These are phyloP conservation scores for Drosophila quadrilineata DNA, from an alignment of 1,140 invertebrate genomes.

Conservation along the genomic window DNA sequence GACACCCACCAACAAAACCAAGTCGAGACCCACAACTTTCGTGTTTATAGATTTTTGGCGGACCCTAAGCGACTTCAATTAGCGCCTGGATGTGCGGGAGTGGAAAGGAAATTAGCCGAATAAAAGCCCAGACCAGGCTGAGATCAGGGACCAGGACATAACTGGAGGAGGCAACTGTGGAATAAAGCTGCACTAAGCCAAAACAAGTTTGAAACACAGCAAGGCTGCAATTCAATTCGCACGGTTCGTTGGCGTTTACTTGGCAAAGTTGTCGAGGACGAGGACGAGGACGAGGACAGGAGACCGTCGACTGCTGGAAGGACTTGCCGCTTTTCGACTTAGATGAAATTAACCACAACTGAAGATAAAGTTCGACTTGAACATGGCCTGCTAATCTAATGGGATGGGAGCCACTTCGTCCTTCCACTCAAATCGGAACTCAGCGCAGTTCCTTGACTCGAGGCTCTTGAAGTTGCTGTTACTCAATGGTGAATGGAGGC, in stretches of 20 bases:
- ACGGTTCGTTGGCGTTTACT: slow-evolving; percentile 16
- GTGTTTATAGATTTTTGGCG: slow-evolving; percentile 66
- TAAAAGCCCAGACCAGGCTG: slow-evolving; percentile 26
- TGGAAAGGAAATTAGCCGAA: slow-evolving; percentile 61
- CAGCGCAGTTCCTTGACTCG: slow-evolving; percentile 43
- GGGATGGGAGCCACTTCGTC: not conserved
- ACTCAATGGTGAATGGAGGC: slow-evolving; percentile 8
- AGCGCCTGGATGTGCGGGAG: slow-evolving; percentile 34
- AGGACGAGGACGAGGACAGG: not conserved
- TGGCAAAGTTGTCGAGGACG: slow-evolving; percentile 40
- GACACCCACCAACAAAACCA: no score
- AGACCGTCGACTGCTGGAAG: slow-evolving; percentile 6
- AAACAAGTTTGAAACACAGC: slow-evolving; percentile 19
- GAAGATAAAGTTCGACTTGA: slow-evolving; percentile 36
- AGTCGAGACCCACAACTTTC: slow-evolving; percentile 6
- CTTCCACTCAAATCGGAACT: slow-evolving; percentile 25
- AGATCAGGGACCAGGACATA: not conserved
- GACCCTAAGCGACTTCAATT: slow-evolving; percentile 56
- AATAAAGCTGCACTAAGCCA: slow-evolving; percentile 44
- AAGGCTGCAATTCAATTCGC: slow-evolving; percentile 34
- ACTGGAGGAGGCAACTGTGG: slow-evolving; percentile 6
- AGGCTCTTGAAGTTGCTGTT: slow-evolving; percentile 37
- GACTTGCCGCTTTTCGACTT: slow-evolving; percentile 27
- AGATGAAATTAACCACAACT: slow-evolving; percentile 70
- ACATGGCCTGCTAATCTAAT: not conserved